Conservation (phyloP, 2,797 vertebrate genomes). For the Leptodactylus fallax region DNA sequence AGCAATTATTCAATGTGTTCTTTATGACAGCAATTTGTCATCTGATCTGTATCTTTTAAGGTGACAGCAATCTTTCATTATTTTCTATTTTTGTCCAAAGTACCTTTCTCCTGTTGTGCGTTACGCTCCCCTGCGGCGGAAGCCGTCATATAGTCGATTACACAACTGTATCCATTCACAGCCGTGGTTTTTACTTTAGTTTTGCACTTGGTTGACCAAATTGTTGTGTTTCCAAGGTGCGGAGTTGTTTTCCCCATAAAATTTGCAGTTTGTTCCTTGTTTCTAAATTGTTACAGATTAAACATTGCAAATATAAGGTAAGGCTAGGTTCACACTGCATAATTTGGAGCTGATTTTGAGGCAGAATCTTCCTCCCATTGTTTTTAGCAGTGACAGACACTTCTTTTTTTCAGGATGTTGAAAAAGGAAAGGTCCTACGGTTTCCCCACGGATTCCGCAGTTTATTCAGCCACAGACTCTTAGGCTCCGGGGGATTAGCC, state of each 20-base stretch:
- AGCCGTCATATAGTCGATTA: conserved; percentile 49
- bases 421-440: too few relatives aligned
- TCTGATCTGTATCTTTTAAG: conserved; percentile 47
- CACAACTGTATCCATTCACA: background rate
- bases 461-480: too few relatives aligned
- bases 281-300: background rate
- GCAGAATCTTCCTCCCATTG: too few relatives aligned
- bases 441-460: too few relatives aligned
- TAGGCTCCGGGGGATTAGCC: too few relatives aligned
- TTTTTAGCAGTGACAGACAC: too few relatives aligned
- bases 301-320: too few relatives aligned
- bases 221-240: background rate
- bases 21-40: conserved; percentile 51
- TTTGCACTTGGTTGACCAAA: conserved; percentile 28
- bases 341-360: too few relatives aligned
- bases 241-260: background rate
- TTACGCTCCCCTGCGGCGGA: conserved; percentile 51
- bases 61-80: conserved; percentile 58
- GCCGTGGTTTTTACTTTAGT: background rate
- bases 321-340: too few relatives aligned
- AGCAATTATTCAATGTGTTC: conserved; percentile 59
- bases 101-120: conserved; percentile 48
- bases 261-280: background rate
- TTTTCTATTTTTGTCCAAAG: conserved; percentile 52
- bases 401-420: too few relatives aligned